A percentile compares a stretch with the other conserved stretches of the same genome.
These are phyloP conservation scores for Pectinophora gossypiella DNA, from an alignment of 1,140 invertebrate genomes.

Conservation along the genomic window DNA sequence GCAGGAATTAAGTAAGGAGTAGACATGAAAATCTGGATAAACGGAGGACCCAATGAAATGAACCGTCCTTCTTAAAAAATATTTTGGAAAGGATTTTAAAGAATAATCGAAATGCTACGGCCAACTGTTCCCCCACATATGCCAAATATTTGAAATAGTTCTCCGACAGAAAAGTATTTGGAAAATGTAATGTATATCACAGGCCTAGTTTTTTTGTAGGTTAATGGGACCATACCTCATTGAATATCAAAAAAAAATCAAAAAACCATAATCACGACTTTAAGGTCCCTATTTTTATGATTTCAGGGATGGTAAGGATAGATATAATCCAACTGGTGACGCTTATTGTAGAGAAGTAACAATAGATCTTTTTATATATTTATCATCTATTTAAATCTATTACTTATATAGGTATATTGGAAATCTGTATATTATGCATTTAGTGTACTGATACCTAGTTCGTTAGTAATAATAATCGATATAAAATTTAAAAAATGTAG, in stretches of 20 bases:
- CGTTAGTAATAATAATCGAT: constrained; percentile 18
- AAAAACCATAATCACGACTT: constrained; percentile 55
- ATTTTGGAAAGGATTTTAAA: neutral
- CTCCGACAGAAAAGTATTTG: neutral
- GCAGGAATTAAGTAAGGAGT: too few relatives aligned
- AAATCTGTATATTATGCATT: constrained; percentile 58
- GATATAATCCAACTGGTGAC: constrained; percentile 62
- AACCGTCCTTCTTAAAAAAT: constrained; percentile 37
- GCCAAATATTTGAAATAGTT: constrained; percentile 23
- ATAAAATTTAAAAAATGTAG: too few relatives aligned
- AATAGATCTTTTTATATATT: constrained; percentile 67
- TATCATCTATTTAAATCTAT: constrained; percentile 52
- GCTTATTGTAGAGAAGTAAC: constrained; percentile 65
- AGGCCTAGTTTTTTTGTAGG: constrained; percentile 47
- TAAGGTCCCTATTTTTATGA: constrained; percentile 48
- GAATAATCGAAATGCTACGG: constrained; percentile 17
- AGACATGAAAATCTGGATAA: neutral
- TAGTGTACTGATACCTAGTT: constrained; percentile 43
- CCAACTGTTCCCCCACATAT: constrained; percentile 28
- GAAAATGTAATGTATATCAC: constrained; percentile 20
- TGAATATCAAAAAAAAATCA: constrained; percentile 60
- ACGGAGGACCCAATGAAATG: neutral
- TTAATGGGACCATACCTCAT: constrained; percentile 65
- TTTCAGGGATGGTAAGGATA: constrained; percentile 55
- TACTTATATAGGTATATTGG: constrained; percentile 39